Conservation (phyloP, 2,113 vertebrate genomes). For the Chlorodrepanis virens region DNA sequence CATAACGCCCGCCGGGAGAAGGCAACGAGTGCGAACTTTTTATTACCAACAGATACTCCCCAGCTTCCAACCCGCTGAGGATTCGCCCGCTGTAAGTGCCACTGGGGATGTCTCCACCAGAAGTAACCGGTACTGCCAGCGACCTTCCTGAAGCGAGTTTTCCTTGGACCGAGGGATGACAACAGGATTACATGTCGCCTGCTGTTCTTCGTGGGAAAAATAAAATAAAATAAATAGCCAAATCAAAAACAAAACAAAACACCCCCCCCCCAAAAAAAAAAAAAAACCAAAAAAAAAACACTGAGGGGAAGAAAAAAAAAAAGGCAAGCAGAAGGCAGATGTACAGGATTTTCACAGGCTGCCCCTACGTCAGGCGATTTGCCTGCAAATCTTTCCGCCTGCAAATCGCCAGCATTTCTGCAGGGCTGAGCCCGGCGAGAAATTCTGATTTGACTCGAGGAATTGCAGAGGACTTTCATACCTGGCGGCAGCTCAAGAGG, state of each 20-base stretch:
- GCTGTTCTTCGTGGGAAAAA: background rate
- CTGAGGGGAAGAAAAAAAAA: no score
- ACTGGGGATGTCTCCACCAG: background rate
- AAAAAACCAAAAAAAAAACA: background rate
- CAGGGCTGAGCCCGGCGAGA: background rate
- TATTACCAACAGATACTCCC: background rate
- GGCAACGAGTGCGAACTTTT: background rate
- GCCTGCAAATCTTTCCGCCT: background rate
- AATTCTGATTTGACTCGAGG: background rate
- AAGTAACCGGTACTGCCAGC: background rate
- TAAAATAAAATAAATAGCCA: no score
- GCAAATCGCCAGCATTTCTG: background rate
- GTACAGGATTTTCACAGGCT: background rate
- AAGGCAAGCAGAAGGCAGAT: background rate
- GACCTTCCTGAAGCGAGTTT: background rate
- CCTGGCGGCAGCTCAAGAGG: background rate
- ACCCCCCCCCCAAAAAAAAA: background rate
- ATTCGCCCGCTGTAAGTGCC: background rate
- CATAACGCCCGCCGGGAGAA: background rate
- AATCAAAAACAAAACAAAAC: no score
- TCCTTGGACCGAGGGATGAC: background rate
- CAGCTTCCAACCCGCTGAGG: background rate
- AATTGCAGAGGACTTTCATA: background rate
- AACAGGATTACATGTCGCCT: background rate
- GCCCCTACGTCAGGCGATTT: background rate